Evolutionary conservation across 2,113 vertebrate species (phyloP), one percentile per base, ranked within the genome.

Genomic region (Phainopepla nitens): DNA sequence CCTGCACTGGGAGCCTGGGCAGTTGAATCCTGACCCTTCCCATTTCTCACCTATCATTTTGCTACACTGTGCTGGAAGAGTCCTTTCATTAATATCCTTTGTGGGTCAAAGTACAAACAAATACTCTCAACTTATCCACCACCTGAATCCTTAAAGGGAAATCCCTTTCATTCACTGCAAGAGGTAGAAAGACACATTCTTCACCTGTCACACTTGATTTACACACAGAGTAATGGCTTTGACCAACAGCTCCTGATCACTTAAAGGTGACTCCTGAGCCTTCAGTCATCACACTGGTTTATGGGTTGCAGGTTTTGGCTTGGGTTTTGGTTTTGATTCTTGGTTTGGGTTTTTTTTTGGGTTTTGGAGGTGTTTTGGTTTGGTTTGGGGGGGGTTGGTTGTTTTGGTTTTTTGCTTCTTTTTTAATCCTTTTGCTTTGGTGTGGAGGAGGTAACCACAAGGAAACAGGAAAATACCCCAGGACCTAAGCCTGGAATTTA

Each of bases 141-240:
- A 53, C n/a, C 39, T 4, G 39, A 50, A 29, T 41, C 18, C 41
- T 81, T 70, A 35, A 57, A 41, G 13, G 53, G 11, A 81, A 68
- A 69, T 47, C 29, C 23, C 28, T 56, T 71, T 36, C 13, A 17
- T 16, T 45, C 50, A 49, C 36, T 31, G 24, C 28, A 65, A 65
- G 36, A 45, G 17, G 13, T 0, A 65, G 13, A 15, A 57, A 22
- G 11, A 22, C 21, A 15, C 5, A 2, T 2, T 5, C 10, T 62
- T 71, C 22, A 24, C 53, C n/a, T 42, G 17, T 8, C 35, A 27
- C 4, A 6, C 53, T 25, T 42, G 27, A 62, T 8, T 82, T 35
- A 14, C 1, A 4, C 7, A 7, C 14, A 8, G 10, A 69, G 14
- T 6, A 66, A 68, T 10, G 2, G 1, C 7, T 53, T 20, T 6